A percentile compares a stretch with the other conserved stretches of the same genome.
Conservation (phyloP, 2,113 vertebrate genomes). For the Xenus cinereus region DNA sequence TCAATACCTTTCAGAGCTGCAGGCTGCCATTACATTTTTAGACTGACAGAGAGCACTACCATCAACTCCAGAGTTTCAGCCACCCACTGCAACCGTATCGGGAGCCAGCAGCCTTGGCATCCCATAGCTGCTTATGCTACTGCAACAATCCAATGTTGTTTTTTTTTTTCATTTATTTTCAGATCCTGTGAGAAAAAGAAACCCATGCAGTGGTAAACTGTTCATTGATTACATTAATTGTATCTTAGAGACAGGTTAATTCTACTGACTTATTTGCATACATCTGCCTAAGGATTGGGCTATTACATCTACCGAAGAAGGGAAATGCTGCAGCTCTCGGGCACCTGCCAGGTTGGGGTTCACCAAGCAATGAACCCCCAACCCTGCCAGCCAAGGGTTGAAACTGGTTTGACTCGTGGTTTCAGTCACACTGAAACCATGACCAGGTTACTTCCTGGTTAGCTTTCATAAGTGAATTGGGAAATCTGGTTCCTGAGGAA, state of each 20-base stretch:
- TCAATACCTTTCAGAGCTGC: not conserved
- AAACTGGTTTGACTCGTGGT: not conserved
- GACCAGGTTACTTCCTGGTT: not conserved
- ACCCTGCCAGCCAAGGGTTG: not conserved
- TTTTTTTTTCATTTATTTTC: not conserved
- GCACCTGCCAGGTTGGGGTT: not conserved
- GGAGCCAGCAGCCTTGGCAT: fast-evolving
- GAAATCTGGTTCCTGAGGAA: not conserved
- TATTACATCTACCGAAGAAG: not conserved
- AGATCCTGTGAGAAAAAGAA: not conserved
- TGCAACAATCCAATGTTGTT: not conserved
- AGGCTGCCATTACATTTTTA: not conserved
- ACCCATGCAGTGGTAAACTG: not conserved
- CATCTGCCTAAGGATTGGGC: not conserved
- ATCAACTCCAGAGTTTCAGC: not conserved
- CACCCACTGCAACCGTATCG: not conserved
- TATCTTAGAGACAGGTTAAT: not conserved
- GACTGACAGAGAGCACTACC: not conserved
- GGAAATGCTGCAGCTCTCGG: fast-evolving
- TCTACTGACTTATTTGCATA: not conserved
- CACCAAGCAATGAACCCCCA: fast-evolving
- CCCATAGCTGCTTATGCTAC: not conserved
- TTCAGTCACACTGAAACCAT: not conserved
- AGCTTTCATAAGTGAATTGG: not conserved
- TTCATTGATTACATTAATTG: not conserved